A percentile compares a stretch with the other conserved stretches of the same genome.
phyloP scores from a whole-genome alignment of 2,113 vertebrate species.

The Vombatus ursinus region DNA sequence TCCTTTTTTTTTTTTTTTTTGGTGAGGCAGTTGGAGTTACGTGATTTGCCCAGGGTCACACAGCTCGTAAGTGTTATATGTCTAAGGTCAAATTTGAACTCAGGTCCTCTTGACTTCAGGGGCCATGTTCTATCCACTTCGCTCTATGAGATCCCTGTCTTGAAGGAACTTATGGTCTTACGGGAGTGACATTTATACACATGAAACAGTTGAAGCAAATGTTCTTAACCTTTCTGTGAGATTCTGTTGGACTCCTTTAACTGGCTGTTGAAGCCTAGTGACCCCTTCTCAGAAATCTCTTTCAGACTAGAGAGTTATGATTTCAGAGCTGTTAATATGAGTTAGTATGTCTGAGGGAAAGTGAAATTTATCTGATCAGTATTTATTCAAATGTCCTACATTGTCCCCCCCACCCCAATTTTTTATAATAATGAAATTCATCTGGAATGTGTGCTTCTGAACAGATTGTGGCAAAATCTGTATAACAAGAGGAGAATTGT shows the following conservation, averaged over 20 bases:
- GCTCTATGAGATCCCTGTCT: background rate
- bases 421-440: slow-evolving; percentile 65
- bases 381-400: slow-evolving; percentile 61
- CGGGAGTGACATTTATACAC: background rate
- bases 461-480: slow-evolving; percentile 68
- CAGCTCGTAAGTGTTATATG: background rate
- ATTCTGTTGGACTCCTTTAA: background rate
- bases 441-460: slow-evolving; percentile 32
- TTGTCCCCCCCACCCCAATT: background rate
- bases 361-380: slow-evolving; percentile 52
- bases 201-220: background rate
- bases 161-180: background rate
- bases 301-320: slow-evolving; percentile 41
- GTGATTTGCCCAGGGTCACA: too few relatives aligned
- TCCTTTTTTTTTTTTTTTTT: too few relatives aligned
- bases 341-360: slow-evolving; percentile 47
- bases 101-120: slow-evolving; percentile 21
- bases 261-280: background rate
- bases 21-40: background rate
- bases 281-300: background rate
- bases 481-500: slow-evolving; percentile 65
- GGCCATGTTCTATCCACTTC: background rate
- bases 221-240: background rate
- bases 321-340: slow-evolving; percentile 28
- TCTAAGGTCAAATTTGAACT: slow-evolving; percentile 25